Conservation (phyloP, 1,140 invertebrate species). For the Drosophila baimaii region DNA sequence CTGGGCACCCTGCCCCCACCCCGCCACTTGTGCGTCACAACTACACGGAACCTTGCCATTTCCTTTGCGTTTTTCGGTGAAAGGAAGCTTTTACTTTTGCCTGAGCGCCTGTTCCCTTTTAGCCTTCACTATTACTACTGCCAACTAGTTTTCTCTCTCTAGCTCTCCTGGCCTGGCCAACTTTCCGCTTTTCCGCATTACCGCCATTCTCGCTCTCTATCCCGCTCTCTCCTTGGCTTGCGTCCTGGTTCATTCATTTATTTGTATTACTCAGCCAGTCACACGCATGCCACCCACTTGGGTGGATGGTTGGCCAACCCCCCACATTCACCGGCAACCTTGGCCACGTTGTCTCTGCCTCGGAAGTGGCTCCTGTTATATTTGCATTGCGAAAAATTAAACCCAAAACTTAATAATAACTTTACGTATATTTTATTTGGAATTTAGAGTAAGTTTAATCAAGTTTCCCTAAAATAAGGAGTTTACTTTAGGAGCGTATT, state of each 20-base stretch:
- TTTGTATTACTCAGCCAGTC: conserved; percentile 73
- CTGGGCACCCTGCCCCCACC: background rate
- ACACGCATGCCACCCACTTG: conserved; percentile 55
- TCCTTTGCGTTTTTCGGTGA: conserved; percentile 40
- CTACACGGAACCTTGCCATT: conserved; percentile 40
- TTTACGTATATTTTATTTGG: background rate
- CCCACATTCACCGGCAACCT: conserved; percentile 19
- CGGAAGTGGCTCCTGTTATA: conserved; percentile 15
- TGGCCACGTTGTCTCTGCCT: conserved; percentile 40
- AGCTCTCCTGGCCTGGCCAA: conserved; percentile 10
- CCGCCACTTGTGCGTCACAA: conserved; percentile 26
- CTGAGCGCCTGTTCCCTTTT: conserved; percentile 64
- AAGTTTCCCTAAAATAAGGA: too few species aligned
- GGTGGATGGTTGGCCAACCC: too few species aligned
- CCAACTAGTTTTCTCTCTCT: conserved; percentile 42
- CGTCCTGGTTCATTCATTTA: conserved; percentile 73
- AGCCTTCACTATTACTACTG: conserved; percentile 79
- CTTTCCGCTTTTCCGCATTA: background rate
- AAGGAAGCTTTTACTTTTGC: conserved; percentile 49
- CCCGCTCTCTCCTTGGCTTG: conserved; percentile 1
- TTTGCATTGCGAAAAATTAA: conserved; percentile 9
- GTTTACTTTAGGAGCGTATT: too few species aligned
- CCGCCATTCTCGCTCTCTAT: background rate
- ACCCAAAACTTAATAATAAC: background rate
- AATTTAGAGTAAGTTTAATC: background rate